Evolutionary conservation across 2,113 vertebrate species (phyloP).

Genomic region (Raja brachyura): DNA sequence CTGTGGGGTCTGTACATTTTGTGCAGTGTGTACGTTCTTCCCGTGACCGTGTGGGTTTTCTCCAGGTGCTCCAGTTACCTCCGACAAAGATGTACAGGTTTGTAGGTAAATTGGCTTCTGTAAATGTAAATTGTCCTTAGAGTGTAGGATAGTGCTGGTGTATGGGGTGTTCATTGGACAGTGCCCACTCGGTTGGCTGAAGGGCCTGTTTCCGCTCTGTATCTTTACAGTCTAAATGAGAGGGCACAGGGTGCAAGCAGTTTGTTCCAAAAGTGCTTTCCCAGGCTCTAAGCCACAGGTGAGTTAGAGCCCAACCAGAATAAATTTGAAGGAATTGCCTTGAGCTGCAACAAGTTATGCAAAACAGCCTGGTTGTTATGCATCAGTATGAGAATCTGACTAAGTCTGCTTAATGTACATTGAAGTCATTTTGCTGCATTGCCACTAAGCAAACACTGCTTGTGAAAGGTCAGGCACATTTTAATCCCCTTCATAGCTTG

Average conservation of each 20-base stretch:
- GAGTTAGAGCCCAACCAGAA: background rate
- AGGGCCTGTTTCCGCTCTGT: too few relatives aligned
- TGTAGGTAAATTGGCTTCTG: too few relatives aligned
- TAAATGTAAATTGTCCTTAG: too few relatives aligned
- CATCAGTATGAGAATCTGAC: background rate
- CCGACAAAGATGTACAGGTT: too few relatives aligned
- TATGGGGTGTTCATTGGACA: too few relatives aligned
- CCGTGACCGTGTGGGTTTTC: too few relatives aligned
- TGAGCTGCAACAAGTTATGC: background rate
- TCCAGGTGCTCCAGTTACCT: too few relatives aligned
- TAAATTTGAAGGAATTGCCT: background rate
- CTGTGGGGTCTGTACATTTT: too few relatives aligned
- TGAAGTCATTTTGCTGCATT: background rate
- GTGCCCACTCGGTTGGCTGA: too few relatives aligned
- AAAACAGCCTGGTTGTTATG: background rate
- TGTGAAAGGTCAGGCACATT: background rate
- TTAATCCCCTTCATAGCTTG: background rate
- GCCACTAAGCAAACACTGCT: background rate
- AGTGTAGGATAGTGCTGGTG: too few relatives aligned
- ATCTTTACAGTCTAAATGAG: too few relatives aligned
- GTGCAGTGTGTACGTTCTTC: too few relatives aligned
- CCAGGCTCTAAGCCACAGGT: background rate
- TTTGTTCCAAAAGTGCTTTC: background rate
- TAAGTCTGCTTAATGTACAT: background rate
- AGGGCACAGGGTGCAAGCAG: background rate